Percentiles rank a stretch among this genome's conserved stretches.
These are phyloP conservation scores for Empis livida DNA, from an alignment of 2,888 invertebrate genomes.

Conservation along the genomic window DNA sequence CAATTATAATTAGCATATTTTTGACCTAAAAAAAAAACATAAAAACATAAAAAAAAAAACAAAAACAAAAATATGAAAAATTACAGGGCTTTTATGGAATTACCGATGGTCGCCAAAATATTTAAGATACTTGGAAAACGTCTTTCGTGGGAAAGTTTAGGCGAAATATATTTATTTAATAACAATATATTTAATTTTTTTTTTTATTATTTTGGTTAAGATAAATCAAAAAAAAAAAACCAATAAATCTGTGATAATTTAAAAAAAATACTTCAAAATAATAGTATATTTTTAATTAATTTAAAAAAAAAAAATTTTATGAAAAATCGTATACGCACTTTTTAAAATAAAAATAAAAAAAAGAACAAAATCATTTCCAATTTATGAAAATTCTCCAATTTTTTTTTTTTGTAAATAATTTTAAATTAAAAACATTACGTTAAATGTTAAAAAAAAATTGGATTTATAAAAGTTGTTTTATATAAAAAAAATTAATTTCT, in stretches of 20 bases:
- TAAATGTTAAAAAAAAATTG: constrained; percentile 7
- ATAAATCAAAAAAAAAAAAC: background rate
- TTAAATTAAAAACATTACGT: background rate
- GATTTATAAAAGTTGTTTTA: background rate
- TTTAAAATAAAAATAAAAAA: constrained; percentile 9
- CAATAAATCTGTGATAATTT: background rate
- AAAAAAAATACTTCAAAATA: constrained; percentile 6
- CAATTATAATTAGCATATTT: no score
- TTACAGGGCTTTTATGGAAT: no score
- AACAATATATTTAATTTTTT: no score
- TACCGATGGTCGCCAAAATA: no score
- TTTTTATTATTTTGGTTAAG: no score
- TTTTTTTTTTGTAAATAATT: background rate
- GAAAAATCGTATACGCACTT: background rate
- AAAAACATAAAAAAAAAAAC: no score
- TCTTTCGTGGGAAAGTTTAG: no score
- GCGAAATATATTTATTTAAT: no score
- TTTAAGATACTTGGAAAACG: no score
- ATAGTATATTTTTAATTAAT: constrained; percentile 6
- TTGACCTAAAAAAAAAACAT: no score
- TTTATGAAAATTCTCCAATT: background rate
- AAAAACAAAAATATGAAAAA: no score
- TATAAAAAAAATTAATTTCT: background rate
- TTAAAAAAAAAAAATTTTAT: background rate
- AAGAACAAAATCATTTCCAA: background rate